Base-by-base conservation (phyloP, 2,888 invertebrate species). In the Argyra leucocephala region DNA sequence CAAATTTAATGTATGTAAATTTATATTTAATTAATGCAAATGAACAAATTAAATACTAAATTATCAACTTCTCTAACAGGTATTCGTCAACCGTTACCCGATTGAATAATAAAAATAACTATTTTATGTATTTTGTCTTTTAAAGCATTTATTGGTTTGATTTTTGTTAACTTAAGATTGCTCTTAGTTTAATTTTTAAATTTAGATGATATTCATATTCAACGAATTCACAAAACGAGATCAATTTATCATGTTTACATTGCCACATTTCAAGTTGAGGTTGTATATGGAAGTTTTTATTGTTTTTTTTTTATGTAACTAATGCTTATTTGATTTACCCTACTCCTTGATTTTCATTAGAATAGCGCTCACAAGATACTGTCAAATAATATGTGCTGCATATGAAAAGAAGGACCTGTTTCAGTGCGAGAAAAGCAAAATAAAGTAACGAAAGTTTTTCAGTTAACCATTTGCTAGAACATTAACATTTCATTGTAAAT, bases 361-460 rank as follows among this genome's bases (percentile, higher is more conserved):
- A 48, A 48, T 18, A 48, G 15, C 48, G n/a, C 5, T 48, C 48
- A 48, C 48, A 48, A 48, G n/a, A 48, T 48, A 48, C 48, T 48
- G 48, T 48, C 48, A 48, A 48, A 48, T 48, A 48, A 48, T 48
- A 48, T 18, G 48, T 48, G 48, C 48, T 48, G 48, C 48, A 48
- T 48, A n/a, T 48, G 15, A 5, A 48, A 48, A n/a, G 48, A 18
- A 48, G 48, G 48, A 48, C 48, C 48, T 48, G 48, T 48, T 48
- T 48, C 15, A 12, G n/a, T 48, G n/a, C 48, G 48, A 48, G 5
- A 48, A 48, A 48, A 48, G 5, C 1, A 48, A 48, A 48, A 48
- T 18, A 48, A n/a, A 48, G 48, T 48, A 48, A 48, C 48, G 48
- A 48, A 48, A 48, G n/a, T 48, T 48, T 48, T 48, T 48, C 12